phyloP scores from a whole-genome alignment of 2,888 invertebrate genomes.

The Miltochrista miniata region DNA sequence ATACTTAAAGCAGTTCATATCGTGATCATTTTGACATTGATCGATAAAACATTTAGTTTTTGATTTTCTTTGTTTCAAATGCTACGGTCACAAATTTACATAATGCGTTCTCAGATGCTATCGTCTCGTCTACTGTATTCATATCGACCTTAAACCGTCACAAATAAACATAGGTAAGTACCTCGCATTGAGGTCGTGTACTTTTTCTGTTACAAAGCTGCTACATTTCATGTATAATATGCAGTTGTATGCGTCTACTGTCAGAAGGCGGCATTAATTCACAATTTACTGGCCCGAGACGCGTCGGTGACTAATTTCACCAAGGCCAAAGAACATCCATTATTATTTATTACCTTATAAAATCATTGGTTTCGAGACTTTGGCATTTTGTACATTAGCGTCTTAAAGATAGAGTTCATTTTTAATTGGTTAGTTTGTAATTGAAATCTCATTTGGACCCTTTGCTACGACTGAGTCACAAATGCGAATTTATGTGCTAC shows the following conservation, averaged over 20 bases:
- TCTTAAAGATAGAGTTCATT: conserved; percentile 42
- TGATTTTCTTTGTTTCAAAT: conserved; percentile 12
- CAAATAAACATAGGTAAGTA: conserved; percentile 5
- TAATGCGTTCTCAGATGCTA: conserved; percentile 12
- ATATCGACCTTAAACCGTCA: conserved; percentile 11
- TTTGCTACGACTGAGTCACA: conserved; percentile 66
- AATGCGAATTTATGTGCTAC: conserved; percentile 59
- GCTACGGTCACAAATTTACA: conserved; percentile 11
- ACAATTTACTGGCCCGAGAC: conserved; percentile 51
- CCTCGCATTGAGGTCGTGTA: conserved; percentile 19
- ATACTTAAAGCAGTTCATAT: neutral
- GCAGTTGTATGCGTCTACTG: conserved; percentile 42
- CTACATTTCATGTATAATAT: conserved; percentile 37
- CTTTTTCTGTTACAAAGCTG: conserved; percentile 32
- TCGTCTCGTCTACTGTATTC: conserved; percentile 8
- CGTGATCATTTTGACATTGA: conserved; percentile 5
- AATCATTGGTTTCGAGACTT: conserved; percentile 45
- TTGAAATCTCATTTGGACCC: conserved; percentile 63
- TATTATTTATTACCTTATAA: conserved; percentile 80
- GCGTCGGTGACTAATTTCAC: conserved; percentile 70
- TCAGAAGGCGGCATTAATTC: conserved; percentile 53
- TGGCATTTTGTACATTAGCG: conserved; percentile 47
- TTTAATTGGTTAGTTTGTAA: conserved; percentile 31
- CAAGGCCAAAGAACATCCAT: conserved; percentile 79
- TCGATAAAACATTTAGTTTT: neutral